These are phyloP conservation scores for Diacarnus erythraeanus DNA, from an alignment of 37 sponge, comb jelly and placozoan genomes.

Conservation along the genomic window DNA sequence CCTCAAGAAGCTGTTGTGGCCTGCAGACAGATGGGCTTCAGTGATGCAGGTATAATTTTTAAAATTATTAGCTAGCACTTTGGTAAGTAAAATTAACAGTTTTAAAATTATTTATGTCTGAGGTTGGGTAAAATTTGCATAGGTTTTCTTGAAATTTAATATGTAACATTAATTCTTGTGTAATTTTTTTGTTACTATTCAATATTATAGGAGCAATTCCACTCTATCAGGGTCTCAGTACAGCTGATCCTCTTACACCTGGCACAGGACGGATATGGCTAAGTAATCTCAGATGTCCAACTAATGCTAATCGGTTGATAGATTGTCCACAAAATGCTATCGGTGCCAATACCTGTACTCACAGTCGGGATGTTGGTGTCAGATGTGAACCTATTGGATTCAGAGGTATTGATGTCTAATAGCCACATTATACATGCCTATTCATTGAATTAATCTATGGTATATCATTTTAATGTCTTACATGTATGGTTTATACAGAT, in stretches of 20 bases:
- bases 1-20: not conserved
- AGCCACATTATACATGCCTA: not conserved
- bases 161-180: not conserved
- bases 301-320: not conserved
- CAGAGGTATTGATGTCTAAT: not conserved
- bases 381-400: conserved; percentile 2
- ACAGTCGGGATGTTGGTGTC: conserved; percentile 5
- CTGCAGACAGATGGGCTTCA: not conserved
- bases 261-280: conserved; percentile 6
- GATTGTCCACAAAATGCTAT: conserved; percentile 7
- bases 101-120: no score
- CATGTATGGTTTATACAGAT: not conserved
- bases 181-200: no score
- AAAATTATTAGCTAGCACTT: no score
- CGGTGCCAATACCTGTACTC: not conserved
- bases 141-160: not conserved
- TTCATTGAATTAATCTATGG: not conserved
- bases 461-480: no score
- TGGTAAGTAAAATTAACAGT: no score
- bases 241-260: not conserved
- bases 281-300: conserved; percentile 14
- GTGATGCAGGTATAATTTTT: not conserved
- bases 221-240: not conserved
- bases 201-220: not conserved
- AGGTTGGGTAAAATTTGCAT: no score